These are phyloP conservation scores for Encarsia formosa DNA, from an alignment of 2,888 invertebrate genomes.

Conservation along the genomic window DNA sequence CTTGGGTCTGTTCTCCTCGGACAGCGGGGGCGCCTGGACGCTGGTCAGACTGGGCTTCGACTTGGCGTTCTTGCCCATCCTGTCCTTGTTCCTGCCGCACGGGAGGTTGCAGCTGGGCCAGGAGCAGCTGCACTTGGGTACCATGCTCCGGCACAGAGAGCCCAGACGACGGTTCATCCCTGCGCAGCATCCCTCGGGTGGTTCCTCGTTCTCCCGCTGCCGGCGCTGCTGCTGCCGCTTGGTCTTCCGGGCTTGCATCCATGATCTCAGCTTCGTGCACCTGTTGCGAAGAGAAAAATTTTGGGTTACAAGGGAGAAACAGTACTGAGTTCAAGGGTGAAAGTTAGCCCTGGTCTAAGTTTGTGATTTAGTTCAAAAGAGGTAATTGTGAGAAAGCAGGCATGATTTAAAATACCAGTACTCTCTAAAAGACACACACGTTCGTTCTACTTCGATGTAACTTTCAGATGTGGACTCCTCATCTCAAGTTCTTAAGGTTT, in stretches of 20 bases:
- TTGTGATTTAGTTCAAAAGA: too few relatives aligned
- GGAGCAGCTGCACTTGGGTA: slow-evolving; percentile 21
- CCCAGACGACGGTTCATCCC: slow-evolving; percentile 35
- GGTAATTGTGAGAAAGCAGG: too few relatives aligned
- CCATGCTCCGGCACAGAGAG: slow-evolving; percentile 37
- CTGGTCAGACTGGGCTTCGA: slow-evolving; percentile 50
- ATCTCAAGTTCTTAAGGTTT: too few relatives aligned
- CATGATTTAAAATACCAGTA: too few relatives aligned
- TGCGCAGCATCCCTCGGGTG: slow-evolving; percentile 1
- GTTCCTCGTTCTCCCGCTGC: background rate
- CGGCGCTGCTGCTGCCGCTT: background rate
- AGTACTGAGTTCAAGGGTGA: too few relatives aligned
- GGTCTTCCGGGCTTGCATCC: background rate
- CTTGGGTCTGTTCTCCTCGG: slow-evolving; percentile 64
- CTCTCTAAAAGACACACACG: too few relatives aligned
- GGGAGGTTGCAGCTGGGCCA: slow-evolving; percentile 10
- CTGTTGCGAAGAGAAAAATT: background rate
- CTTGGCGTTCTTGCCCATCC: slow-evolving; percentile 41
- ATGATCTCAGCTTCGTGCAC: background rate
- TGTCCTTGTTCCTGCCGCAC: slow-evolving; percentile 28
- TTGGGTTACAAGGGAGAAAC: background rate
- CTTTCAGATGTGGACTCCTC: too few relatives aligned
- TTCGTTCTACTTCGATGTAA: too few relatives aligned
- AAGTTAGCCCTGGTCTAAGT: too few relatives aligned
- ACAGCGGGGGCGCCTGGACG: slow-evolving; percentile 47